Conservation (phyloP, 2,797 vertebrate genomes). For the Alectoris magna region DNA sequence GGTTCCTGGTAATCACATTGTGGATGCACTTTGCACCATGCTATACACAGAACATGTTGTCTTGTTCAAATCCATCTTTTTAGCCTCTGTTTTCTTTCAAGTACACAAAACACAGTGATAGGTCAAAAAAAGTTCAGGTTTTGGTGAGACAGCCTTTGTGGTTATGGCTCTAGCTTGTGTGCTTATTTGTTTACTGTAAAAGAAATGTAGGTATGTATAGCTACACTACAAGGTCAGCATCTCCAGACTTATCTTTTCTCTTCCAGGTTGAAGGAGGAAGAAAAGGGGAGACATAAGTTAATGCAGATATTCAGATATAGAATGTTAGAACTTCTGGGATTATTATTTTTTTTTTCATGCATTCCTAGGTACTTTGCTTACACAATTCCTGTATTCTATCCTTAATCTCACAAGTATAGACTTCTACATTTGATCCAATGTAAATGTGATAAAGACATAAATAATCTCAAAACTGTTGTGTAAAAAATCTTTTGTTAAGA, state of each 20-base stretch:
- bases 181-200: not conserved
- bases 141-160: not conserved
- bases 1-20: not conserved
- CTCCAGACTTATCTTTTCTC: not conserved
- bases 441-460: not conserved
- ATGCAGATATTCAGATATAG: not conserved
- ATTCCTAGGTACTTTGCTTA: not conserved
- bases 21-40: not conserved
- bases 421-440: rapidly evolving
- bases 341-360: not conserved
- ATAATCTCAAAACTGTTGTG: not conserved
- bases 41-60: not conserved
- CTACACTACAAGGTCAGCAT: not conserved
- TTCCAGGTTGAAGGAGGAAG: not conserved
- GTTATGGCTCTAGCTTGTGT: not conserved
- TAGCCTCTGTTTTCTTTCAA: not conserved
- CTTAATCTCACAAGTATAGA: not conserved
- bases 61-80: not conserved
- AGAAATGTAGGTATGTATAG: not conserved
- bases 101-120: not conserved
- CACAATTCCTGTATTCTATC: not conserved
- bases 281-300: not conserved
- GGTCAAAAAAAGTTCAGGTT: not conserved
- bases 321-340: not conserved
- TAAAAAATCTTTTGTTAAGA: not conserved